phyloP scores from a whole-genome alignment of 2,797 vertebrate genomes.

The Natrix natrix region DNA sequence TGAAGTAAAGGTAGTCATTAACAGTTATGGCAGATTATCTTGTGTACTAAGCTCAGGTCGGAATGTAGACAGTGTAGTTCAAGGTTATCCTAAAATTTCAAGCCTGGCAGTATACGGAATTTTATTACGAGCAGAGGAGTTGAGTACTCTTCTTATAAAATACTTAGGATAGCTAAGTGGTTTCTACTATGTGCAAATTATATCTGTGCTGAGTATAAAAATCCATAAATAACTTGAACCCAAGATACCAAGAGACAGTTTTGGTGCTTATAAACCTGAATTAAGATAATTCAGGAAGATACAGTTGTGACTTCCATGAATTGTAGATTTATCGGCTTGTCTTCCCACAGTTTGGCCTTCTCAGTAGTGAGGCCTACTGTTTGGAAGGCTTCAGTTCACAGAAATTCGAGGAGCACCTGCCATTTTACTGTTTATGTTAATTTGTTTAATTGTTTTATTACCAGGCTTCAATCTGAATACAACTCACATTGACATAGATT shows the following conservation, averaged over 20 bases:
- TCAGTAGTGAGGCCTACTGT: not conserved
- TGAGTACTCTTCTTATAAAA: too few species aligned
- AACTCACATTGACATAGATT: not conserved
- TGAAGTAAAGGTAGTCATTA: too few species aligned
- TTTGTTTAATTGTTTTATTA: not conserved
- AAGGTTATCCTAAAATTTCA: too few species aligned
- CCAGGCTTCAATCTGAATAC: not conserved
- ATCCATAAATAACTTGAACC: not conserved
- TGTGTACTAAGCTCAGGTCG: too few species aligned
- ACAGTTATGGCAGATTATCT: too few species aligned
- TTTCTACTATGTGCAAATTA: not conserved
- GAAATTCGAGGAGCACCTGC: not conserved
- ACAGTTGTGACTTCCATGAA: not conserved
- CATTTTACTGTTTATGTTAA: not conserved
- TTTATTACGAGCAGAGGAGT: too few species aligned
- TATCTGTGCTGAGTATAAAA: not conserved
- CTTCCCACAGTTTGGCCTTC: not conserved
- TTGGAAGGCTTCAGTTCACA: not conserved
- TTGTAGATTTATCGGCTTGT: not conserved
- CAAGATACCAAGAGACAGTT: not conserved
- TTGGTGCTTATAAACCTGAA: not conserved
- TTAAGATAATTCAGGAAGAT: not conserved
- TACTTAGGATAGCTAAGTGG: too few species aligned
- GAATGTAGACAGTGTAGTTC: too few species aligned
- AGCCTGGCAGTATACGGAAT: too few species aligned